These are phyloP conservation scores for Ivindomyrus marchei DNA, from an alignment of 2,113 vertebrate species.

Conservation along the genomic window DNA sequence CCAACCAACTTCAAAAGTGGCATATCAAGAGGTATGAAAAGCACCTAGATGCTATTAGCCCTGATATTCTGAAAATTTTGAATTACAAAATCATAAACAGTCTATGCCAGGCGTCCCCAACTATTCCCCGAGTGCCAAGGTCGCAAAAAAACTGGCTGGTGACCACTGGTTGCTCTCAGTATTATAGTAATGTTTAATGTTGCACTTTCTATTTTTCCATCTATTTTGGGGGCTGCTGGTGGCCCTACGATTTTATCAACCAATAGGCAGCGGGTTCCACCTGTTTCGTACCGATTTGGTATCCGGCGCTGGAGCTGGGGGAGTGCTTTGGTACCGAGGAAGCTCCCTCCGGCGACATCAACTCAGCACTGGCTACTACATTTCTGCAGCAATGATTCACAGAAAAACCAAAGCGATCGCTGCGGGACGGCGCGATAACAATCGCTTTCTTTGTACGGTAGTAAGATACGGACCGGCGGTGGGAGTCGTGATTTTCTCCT, in stretches of 20 bases:
- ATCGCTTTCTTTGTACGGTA: neutral
- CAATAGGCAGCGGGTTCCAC: neutral
- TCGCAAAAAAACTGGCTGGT: neutral
- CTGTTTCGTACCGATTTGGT: neutral
- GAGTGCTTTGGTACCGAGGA: neutral
- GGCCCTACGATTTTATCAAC: neutral
- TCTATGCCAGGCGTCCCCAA: neutral
- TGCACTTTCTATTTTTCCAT: neutral
- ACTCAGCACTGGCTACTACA: neutral
- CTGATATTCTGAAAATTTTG: neutral
- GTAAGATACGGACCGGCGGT: neutral
- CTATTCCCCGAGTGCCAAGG: neutral
- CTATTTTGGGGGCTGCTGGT: neutral
- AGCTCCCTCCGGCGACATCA: neutral
- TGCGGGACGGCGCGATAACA: neutral
- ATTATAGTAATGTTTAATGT: neutral
- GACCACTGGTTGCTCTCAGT: neutral
- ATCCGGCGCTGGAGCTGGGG: neutral
- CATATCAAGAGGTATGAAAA: neutral
- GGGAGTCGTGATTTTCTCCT: constrained; percentile 4
- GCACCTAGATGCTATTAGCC: neutral
- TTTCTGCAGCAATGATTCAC: neutral
- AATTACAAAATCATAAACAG: neutral
- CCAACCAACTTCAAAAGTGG: neutral
- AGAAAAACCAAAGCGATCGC: neutral